Evolutionary conservation across 1,140 invertebrate species (phyloP), one percentile per base, ranked within the genome.

Genomic region (Telenomus remus): DNA sequence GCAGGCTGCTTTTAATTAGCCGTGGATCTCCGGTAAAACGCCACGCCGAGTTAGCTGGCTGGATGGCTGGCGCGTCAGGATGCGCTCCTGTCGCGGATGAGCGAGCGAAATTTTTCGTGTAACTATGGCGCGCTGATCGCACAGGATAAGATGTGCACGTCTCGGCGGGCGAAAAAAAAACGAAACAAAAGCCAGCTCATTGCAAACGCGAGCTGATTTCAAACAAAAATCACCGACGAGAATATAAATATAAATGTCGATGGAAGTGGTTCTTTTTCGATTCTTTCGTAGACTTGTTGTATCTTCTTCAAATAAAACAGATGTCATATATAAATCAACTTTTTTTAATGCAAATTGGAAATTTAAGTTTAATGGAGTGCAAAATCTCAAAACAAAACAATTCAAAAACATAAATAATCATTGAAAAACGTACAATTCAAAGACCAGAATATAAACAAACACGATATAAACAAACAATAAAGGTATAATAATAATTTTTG

Each of bases 1-100:
- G 70, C 76, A 78, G 80, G 78, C 73, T 78, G 79, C 79, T 80
- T 82, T 82, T 82, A 81, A 82, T 82, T 82, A 81, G 81, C 76
- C 79, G 78, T 79, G 79, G 80, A 82, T 82, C 75, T 81, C 60
- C 78, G 78, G 75, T 74, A 76, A n/a, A 79, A 82, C 72, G 80
- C 75, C 78, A 69, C 65, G 66, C 72, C 59, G 51, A 43, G 65
- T 72, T 65, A 64, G 60, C 60, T 44, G 61, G 56, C 61, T 61
- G 61, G 69, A 34, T 69, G 56, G 39, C 60, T 61, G 54, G 69
- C 65, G 68, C 76, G 72, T 76, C 66, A 78, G 76, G 66, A 75
- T 60, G 72, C 43, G 11, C 66, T 66, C 53, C 59, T 53, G 65
- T 70, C 66, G 70, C 76, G 70, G 70, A 70, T 65, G 69, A 70